phyloP scores from a whole-genome alignment of 1,140 invertebrate genomes.

The Bacillus rossius region DNA sequence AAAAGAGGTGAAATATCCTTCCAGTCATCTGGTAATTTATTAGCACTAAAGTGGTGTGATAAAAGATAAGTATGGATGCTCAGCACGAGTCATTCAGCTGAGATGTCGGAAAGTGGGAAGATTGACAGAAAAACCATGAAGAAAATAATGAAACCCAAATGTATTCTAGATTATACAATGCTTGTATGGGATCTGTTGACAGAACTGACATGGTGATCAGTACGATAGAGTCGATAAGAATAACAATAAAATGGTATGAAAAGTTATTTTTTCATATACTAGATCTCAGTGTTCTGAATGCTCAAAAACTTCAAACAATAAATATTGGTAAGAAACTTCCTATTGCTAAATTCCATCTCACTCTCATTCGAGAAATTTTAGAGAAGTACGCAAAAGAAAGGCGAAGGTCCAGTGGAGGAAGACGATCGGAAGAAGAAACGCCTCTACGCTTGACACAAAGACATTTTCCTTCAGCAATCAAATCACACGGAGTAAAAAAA shows the following conservation, averaged over 20 bases:
- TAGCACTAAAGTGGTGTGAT: slow-evolving; percentile 21
- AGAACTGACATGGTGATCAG: slow-evolving; percentile 17
- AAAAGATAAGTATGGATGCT: slow-evolving; percentile 22
- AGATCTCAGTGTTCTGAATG: slow-evolving; percentile 14
- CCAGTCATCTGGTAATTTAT: slow-evolving; percentile 4
- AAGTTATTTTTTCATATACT: slow-evolving; percentile 28
- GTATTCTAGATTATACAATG: slow-evolving; percentile 28
- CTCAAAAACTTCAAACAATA: background rate
- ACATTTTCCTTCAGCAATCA: slow-evolving; percentile 3
- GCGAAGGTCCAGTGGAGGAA: background rate
- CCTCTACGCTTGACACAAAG: background rate
- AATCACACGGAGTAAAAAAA: slow-evolving; percentile 5
- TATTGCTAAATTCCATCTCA: background rate
- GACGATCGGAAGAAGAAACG: background rate
- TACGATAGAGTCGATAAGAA: slow-evolving; percentile 15
- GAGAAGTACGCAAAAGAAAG: background rate
- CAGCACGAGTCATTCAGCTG: slow-evolving; percentile 10
- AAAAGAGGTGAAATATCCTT: slow-evolving; percentile 9
- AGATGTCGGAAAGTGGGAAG: slow-evolving; percentile 14
- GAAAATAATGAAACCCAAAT: slow-evolving; percentile 24
- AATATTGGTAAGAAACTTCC: background rate
- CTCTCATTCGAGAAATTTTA: background rate
- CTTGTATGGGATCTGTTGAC: slow-evolving; percentile 29
- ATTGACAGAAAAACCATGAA: slow-evolving; percentile 16
- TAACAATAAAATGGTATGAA: slow-evolving; percentile 27